Evolutionary conservation across 2,797 vertebrate species (phyloP).

Genomic region (Sebastes steindachneri): DNA sequence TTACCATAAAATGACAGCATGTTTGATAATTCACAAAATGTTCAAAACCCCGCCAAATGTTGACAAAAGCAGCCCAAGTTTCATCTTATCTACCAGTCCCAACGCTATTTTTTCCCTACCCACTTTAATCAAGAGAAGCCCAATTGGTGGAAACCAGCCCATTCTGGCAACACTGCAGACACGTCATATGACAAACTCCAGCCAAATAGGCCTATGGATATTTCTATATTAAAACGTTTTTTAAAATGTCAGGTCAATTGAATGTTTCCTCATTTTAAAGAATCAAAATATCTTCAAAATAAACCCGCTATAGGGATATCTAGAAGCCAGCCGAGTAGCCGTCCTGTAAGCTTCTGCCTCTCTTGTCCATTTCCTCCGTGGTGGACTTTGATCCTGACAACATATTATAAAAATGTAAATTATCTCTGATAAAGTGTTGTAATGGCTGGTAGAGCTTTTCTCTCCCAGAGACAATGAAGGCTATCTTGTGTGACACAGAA

Average conservation of each 20-base stretch:
- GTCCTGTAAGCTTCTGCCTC: neutral
- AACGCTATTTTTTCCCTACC: too few relatives aligned
- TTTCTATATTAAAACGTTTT: neutral
- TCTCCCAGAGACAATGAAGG: neutral
- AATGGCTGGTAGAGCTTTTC: neutral
- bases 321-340: neutral
- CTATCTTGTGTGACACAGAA: slow-evolving; percentile 20
- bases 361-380: neutral
- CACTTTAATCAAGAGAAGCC: too few relatives aligned
- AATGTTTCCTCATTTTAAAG: neutral
- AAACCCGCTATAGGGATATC: neutral
- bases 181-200: neutral
- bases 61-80: too few relatives aligned
- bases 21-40: too few relatives aligned
- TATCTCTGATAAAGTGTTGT: slow-evolving; percentile 5
- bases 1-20: too few relatives aligned
- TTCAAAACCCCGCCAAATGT: too few relatives aligned
- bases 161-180: neutral
- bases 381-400: slow-evolving; percentile 1
- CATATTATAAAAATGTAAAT: slow-evolving; percentile 4
- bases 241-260: neutral
- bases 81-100: too few relatives aligned
- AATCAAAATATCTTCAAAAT: neutral
- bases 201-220: neutral
- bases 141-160: too few relatives aligned